A percentile compares a stretch with the other conserved stretches of the same genome.
phyloP scores from a whole-genome alignment of 1,140 invertebrate species.

The Drepana arcuata region DNA sequence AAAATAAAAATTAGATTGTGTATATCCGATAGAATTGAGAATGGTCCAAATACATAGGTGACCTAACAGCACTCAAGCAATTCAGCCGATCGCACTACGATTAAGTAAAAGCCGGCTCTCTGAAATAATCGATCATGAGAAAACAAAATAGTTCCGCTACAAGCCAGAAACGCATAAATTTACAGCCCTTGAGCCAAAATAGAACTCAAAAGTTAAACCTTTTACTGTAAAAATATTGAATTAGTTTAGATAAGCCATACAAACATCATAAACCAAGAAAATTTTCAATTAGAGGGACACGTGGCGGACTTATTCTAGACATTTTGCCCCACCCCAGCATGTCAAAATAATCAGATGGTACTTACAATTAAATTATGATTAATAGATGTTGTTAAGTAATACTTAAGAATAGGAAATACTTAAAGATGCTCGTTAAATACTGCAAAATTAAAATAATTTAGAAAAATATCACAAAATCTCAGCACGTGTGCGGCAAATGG shows the following conservation, averaged over 20 bases:
- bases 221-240: background rate
- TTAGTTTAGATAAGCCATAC: constrained; percentile 7
- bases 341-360: constrained; percentile 54
- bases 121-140: constrained; percentile 34
- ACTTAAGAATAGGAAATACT: constrained; percentile 24
- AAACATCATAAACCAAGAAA: constrained; percentile 22
- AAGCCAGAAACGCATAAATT: too few relatives aligned
- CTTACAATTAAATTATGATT: constrained; percentile 41
- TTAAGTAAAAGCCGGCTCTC: constrained; percentile 16
- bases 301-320: constrained; percentile 59
- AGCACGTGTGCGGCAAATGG: constrained; percentile 65
- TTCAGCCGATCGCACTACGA: too few relatives aligned
- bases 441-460: constrained; percentile 47
- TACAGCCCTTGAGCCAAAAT: background rate
- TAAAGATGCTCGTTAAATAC: constrained; percentile 18
- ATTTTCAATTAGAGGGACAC: constrained; percentile 58
- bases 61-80: too few relatives aligned
- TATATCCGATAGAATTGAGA: too few relatives aligned
- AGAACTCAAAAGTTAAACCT: background rate
- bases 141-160: constrained; percentile 31
- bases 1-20: too few relatives aligned
- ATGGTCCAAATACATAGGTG: too few relatives aligned
- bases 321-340: constrained; percentile 62
- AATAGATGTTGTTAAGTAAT: constrained; percentile 28
- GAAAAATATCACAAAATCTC: constrained; percentile 63